phyloP scores from a whole-genome alignment of 2,113 vertebrate species.

The Taurulus bubalis region DNA sequence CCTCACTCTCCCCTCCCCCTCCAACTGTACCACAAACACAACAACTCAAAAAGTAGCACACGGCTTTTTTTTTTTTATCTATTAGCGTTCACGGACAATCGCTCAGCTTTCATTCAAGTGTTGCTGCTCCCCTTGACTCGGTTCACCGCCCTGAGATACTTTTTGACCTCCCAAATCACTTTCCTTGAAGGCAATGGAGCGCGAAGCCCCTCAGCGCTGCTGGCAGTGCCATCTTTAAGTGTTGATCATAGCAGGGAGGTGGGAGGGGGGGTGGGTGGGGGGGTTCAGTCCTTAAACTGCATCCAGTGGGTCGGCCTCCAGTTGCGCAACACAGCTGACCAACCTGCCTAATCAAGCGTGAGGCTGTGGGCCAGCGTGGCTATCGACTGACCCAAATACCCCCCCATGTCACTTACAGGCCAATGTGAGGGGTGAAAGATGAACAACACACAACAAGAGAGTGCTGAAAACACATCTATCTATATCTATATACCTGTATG shows the following conservation, averaged over 20 bases:
- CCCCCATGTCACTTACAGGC: slow-evolving; percentile 55
- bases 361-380: slow-evolving; percentile 57
- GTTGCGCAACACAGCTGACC: slow-evolving; percentile 74
- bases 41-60: slow-evolving; percentile 10
- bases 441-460: not conserved
- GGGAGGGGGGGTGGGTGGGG: not conserved
- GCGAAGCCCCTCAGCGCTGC: slow-evolving; percentile 53
- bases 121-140: not conserved
- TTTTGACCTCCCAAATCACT: slow-evolving; percentile 64
- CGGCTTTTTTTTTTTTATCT: not conserved
- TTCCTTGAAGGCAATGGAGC: slow-evolving; percentile 66
- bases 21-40: not conserved
- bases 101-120: slow-evolving; percentile 36
- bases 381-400: slow-evolving; percentile 80
- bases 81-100: slow-evolving; percentile 12
- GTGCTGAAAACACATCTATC: not conserved
- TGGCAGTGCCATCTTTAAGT: slow-evolving; percentile 55
- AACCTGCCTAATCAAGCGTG: slow-evolving; percentile 79
- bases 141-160: slow-evolving; percentile 12
- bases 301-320: slow-evolving; percentile 41
- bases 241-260: slow-evolving; percentile 35
- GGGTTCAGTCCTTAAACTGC: slow-evolving; percentile 12
- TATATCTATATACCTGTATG: not conserved
- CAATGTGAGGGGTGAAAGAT: slow-evolving; percentile 14
- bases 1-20: not conserved